phyloP scores from a whole-genome alignment of 2,888 invertebrate species.

The Microplitis manilae region DNA sequence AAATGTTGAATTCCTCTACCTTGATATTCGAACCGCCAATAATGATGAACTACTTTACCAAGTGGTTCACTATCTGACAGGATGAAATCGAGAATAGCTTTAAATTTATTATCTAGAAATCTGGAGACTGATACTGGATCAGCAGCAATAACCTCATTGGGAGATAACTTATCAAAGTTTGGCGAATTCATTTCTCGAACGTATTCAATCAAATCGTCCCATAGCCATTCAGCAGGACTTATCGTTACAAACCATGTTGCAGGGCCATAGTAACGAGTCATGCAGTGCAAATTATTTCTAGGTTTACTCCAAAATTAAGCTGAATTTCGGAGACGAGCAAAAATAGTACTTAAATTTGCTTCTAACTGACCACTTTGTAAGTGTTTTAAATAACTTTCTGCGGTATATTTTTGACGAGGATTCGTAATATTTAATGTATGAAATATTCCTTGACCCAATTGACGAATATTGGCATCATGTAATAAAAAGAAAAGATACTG shows the following conservation, averaged over 20 bases:
- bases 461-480: slow-evolving; percentile 52
- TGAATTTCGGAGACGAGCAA: slow-evolving; percentile 40
- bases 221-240: slow-evolving; percentile 53
- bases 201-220: slow-evolving; percentile 58
- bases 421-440: slow-evolving; percentile 49
- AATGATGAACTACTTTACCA: slow-evolving; percentile 50
- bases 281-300: slow-evolving; percentile 50
- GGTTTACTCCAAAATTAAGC: slow-evolving; percentile 48
- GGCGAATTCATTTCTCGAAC: slow-evolving; percentile 55
- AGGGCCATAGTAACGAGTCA: slow-evolving; percentile 52
- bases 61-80: slow-evolving; percentile 52
- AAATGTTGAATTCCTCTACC: slow-evolving; percentile 54
- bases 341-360: slow-evolving; percentile 48
- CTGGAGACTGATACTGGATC: slow-evolving; percentile 60
- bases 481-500: slow-evolving; percentile 53
- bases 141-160: slow-evolving; percentile 56
- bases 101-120: slow-evolving; percentile 60
- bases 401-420: slow-evolving; percentile 43
- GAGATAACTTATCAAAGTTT: slow-evolving; percentile 49
- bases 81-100: slow-evolving; percentile 57
- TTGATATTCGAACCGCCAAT: slow-evolving; percentile 55
- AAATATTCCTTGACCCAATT: slow-evolving; percentile 49
- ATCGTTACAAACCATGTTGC: slow-evolving; percentile 54
- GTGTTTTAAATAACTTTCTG: slow-evolving; percentile 42
- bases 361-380: slow-evolving; percentile 43